These are phyloP conservation scores for Esox lucius DNA, from an alignment of 2,797 vertebrate species.

Conservation along the genomic window DNA sequence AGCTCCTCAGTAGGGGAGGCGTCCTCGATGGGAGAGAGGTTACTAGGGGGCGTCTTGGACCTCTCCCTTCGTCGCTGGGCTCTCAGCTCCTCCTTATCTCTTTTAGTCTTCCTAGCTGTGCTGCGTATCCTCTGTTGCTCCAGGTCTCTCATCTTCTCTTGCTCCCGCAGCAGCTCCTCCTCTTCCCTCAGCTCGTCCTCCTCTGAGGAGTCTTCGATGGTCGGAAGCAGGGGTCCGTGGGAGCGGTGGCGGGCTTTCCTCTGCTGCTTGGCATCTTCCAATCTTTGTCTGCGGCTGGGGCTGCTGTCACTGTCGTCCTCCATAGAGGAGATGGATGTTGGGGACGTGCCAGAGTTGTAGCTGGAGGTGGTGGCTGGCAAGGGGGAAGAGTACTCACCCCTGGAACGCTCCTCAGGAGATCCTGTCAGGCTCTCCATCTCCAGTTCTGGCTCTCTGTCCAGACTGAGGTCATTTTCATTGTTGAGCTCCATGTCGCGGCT, in stretches of 20 bases:
- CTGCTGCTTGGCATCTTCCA: constrained; percentile 98
- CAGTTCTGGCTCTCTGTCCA: constrained; percentile 94
- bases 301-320: constrained; percentile 99
- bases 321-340: constrained; percentile 95
- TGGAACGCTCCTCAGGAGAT: constrained; percentile 94
- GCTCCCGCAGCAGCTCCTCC: constrained; percentile 95
- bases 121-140: constrained; percentile 97
- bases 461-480: constrained; percentile 83
- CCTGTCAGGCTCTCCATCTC: constrained; percentile 99
- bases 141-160: constrained; percentile 98
- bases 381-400: constrained; percentile 95
- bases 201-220: constrained; percentile 98
- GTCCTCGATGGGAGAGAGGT: constrained; percentile 98
- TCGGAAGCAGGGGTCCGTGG: constrained; percentile 93
- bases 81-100: constrained; percentile 96
- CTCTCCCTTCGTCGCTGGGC: constrained; percentile 96
- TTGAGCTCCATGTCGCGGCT: constrained; percentile 86
- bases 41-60: constrained; percentile 97
- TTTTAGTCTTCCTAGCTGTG: constrained; percentile 93
- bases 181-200: constrained; percentile 98
- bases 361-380: constrained; percentile 94
- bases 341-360: constrained; percentile 94
- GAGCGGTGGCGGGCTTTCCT: constrained; percentile 96
- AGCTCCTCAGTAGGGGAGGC: constrained; percentile 97
- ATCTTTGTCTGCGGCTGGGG: constrained; percentile 91